phyloP scores from a whole-genome alignment of 2,888 invertebrate species.

The Orchesellides sinensis region DNA sequence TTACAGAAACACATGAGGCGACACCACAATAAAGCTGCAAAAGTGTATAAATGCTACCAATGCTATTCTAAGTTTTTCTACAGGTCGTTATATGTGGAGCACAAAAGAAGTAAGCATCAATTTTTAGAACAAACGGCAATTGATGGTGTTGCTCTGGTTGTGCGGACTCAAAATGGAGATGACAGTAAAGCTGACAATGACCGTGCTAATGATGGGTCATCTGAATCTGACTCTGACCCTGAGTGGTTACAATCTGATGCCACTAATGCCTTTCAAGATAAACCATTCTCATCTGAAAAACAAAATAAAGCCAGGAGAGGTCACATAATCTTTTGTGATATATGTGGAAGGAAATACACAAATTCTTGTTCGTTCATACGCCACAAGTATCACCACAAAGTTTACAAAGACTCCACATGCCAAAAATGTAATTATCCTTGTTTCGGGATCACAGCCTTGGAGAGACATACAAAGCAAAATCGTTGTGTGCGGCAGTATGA shows the following conservation, averaged over 20 bases:
- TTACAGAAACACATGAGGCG: not conserved
- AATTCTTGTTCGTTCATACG: not conserved
- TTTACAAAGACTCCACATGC: not conserved
- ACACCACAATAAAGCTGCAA: too few relatives aligned
- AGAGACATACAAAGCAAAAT: not conserved
- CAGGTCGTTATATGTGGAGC: not conserved
- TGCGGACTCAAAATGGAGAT: not conserved
- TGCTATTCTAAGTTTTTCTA: not conserved
- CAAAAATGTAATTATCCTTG: slow-evolving; percentile 21
- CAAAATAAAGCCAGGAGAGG: too few relatives aligned
- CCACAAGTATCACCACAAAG: not conserved
- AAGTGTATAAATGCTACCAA: too few relatives aligned
- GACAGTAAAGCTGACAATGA: not conserved
- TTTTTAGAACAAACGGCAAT: too few relatives aligned
- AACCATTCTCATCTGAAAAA: not conserved
- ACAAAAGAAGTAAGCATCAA: not conserved
- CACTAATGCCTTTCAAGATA: too few relatives aligned
- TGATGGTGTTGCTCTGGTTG: too few relatives aligned
- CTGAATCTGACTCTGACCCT: not conserved
- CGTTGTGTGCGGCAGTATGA: not conserved
- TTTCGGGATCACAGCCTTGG: not conserved
- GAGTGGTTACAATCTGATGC: too few relatives aligned
- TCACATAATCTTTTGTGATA: not conserved
- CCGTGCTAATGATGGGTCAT: not conserved
- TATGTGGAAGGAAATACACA: not conserved